These are phyloP conservation scores for Leucoptera coffeella DNA, from an alignment of 2,888 invertebrate species.

Conservation along the genomic window DNA sequence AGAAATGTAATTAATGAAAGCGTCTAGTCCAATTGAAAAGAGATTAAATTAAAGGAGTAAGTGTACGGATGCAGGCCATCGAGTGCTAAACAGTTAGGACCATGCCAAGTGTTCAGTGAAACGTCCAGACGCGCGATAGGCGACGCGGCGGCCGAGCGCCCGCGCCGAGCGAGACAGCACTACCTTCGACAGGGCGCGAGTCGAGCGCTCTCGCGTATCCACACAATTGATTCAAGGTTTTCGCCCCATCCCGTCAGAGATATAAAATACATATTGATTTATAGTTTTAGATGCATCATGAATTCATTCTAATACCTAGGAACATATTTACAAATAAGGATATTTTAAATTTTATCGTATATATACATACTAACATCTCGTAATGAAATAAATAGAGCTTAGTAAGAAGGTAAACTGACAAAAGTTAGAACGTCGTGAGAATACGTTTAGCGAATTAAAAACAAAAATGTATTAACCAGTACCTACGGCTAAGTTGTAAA, in stretches of 20 bases:
- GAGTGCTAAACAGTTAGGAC: conserved; percentile 16
- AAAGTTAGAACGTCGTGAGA: conserved; percentile 34
- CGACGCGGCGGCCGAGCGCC: too few relatives aligned
- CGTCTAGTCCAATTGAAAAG: conserved; percentile 51
- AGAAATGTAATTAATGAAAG: too few relatives aligned
- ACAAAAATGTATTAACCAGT: conserved; percentile 27
- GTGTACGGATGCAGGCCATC: too few relatives aligned
- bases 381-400: conserved; percentile 47
- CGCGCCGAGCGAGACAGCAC: too few relatives aligned
- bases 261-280: conserved; percentile 10
- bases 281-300: conserved; percentile 29
- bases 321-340: conserved; percentile 39
- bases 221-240: too few relatives aligned
- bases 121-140: conserved; percentile 46
- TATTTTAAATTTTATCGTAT: conserved; percentile 34
- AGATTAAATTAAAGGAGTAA: conserved; percentile 43
- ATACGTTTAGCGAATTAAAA: not conserved
- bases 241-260: too few relatives aligned
- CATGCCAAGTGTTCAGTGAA: conserved; percentile 43
- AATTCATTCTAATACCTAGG: conserved; percentile 20
- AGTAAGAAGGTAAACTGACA: conserved; percentile 43
- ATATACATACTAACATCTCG: conserved; percentile 39
- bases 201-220: too few relatives aligned
- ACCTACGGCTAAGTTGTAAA: conserved; percentile 36
- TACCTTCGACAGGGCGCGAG: too few relatives aligned